These are phyloP conservation scores for Psittacula echo DNA, from an alignment of 2,797 vertebrate species.

Conservation along the genomic window DNA sequence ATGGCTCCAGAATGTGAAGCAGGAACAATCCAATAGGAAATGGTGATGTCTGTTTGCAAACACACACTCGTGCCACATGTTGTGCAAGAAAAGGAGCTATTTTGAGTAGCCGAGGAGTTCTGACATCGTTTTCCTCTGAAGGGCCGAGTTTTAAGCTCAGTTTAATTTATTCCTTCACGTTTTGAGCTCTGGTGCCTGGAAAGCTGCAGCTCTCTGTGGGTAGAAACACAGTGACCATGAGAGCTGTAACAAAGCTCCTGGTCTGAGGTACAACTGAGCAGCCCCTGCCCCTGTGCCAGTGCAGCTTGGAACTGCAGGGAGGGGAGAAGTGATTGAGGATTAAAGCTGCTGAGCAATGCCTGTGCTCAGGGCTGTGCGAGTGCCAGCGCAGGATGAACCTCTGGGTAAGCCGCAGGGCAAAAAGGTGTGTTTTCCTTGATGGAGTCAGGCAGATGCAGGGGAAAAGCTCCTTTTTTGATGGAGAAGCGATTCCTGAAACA, in stretches of 20 bases:
- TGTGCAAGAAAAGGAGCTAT: rapidly evolving
- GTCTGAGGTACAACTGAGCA: not conserved
- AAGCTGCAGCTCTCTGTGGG: not conserved
- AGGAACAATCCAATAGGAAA: not conserved
- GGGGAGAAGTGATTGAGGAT: not conserved
- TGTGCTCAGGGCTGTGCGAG: not conserved
- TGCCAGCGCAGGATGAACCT: not conserved
- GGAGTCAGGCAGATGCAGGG: not conserved
- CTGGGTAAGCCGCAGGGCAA: not conserved
- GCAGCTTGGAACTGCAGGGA: not conserved
- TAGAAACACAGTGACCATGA: not conserved
- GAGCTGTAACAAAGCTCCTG: not conserved
- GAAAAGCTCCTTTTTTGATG: not conserved
- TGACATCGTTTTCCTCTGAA: not conserved
- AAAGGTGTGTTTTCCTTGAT: not conserved
- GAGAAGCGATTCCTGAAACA: not conserved
- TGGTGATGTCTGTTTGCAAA: not conserved
- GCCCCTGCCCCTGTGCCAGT: not conserved
- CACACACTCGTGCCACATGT: rapidly evolving
- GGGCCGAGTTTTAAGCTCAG: not conserved
- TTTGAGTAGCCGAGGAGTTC: not conserved
- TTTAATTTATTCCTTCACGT: not conserved
- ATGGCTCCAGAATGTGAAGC: not conserved
- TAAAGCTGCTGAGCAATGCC: conserved; percentile 7
- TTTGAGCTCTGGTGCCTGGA: not conserved